Evolutionary conservation across 2,797 vertebrate genomes (phyloP).

Genomic region (Sitta carolinensis): DNA sequence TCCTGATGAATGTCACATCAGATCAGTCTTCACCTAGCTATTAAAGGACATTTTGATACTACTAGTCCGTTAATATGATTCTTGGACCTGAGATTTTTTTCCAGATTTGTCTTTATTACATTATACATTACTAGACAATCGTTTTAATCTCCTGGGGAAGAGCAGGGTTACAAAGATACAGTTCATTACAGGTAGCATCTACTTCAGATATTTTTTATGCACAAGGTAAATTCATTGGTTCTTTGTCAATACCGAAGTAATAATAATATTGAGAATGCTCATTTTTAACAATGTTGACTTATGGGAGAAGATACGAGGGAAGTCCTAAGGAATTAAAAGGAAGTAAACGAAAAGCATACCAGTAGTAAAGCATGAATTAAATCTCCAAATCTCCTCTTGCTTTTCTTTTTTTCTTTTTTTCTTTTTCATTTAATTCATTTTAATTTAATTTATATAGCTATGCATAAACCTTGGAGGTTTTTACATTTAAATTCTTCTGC

Average conservation of each 20-base stretch:
- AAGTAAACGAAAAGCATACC: neutral
- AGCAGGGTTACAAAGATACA: neutral
- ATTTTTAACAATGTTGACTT: neutral
- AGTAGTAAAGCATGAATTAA: neutral
- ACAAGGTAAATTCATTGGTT: neutral
- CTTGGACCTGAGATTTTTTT: neutral
- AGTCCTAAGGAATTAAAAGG: neutral
- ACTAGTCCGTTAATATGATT: neutral
- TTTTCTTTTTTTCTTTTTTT: too few species aligned
- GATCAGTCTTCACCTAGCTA: neutral
- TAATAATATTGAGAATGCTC: neutral
- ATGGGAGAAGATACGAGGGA: neutral
- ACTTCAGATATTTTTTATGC: accelerated
- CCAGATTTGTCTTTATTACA: neutral
- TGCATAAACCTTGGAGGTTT: neutral
- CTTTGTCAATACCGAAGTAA: neutral
- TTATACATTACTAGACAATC: too few species aligned
- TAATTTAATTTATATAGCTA: neutral
- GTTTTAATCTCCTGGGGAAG: neutral
- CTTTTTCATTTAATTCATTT: neutral
- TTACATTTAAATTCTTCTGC: neutral
- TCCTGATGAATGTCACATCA: neutral
- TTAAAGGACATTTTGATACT: neutral
- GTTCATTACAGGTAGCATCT: neutral
- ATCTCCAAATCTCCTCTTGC: neutral